Base-by-base conservation (phyloP, 2,113 vertebrate genomes). In the Ciconia stormi region DNA sequence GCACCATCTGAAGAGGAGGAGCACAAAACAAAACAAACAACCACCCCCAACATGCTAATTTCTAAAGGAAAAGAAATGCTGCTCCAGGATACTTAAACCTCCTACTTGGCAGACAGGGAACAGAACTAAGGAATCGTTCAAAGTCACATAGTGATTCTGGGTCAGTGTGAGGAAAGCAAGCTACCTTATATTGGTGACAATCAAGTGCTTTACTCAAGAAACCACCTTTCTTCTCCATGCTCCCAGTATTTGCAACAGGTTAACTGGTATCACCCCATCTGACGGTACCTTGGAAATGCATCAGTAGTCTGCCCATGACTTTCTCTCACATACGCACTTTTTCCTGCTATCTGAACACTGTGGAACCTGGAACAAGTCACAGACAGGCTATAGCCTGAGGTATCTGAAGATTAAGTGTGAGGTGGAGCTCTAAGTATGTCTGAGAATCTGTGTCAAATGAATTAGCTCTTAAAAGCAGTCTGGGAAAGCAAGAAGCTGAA, bases 361-460 rank as follows among this genome's bases (percentile, higher is more conserved):
- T 63, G 65, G 81, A 79, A 71, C 30, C 16, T 29, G 34, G 73
- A 90, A 74, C 50, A 82, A 96, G 78, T 44, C 82, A 91, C 59
- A 94, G 65, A 63, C 61, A 76, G 56, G 56, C 50, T 85, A 56
- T 19, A 74, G 78, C 92, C 93, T 58, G 42, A 85, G 82, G 66
- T 88, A n/a, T 50, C 32, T 49, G 30, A 27, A 94, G 70, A 89
- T 87, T 73, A 77, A 66, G 20, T 53, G 34, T n/a, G 34, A 93
- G 82, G 84, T 72, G 44, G 47, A 22, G 44, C 25, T 80, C 17
- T n/a, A 70, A 84, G 16, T 34, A 30, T 29, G 62, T 77, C 85
- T 94, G 56, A 86, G 52, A 93, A 80, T 58, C 58, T 83, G 82
- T 82, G 22, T 90, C 92, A 94, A 93, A 93, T 86, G 73, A 91